A percentile compares a stretch with the other conserved stretches of the same genome.
Conservation (phyloP, 2,113 vertebrate species). For the Ageneiosus marmoratus region DNA sequence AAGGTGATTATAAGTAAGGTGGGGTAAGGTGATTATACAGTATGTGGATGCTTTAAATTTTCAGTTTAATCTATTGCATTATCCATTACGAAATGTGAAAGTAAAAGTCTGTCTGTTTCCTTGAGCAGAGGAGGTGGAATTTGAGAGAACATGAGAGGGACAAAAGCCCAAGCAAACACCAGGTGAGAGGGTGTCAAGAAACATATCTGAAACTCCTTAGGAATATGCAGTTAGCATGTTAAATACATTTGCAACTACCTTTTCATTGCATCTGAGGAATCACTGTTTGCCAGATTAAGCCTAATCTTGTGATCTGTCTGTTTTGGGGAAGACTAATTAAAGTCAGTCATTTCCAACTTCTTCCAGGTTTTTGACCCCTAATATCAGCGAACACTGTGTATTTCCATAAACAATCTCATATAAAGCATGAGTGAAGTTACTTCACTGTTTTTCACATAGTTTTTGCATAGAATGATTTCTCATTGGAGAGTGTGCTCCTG, state of each 20-base stretch:
- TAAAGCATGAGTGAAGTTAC: background rate
- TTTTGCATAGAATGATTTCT: background rate
- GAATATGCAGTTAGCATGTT: background rate
- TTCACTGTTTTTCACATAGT: background rate
- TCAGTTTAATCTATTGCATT: background rate
- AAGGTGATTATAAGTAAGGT: too few relatives aligned
- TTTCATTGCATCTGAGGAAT: background rate
- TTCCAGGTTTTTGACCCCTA: background rate
- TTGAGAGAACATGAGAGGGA: background rate
- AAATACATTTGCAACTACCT: background rate
- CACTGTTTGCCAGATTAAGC: background rate
- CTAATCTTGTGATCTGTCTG: background rate
- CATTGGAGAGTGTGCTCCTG: background rate
- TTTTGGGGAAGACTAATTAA: background rate
- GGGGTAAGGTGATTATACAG: too few relatives aligned
- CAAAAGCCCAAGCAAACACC: background rate
- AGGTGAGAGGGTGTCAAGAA: background rate
- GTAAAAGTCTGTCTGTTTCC: background rate
- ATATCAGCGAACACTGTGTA: background rate
- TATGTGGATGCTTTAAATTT: background rate
- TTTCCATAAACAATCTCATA: background rate
- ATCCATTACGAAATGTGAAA: background rate
- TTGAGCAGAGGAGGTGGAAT: background rate
- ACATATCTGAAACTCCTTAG: background rate
- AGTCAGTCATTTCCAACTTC: background rate